Percentiles rank a stretch among this genome's conserved stretches.
These are phyloP conservation scores for Himalopsyche kuldschensis DNA, from an alignment of 2,888 invertebrate genomes.

Conservation along the genomic window DNA sequence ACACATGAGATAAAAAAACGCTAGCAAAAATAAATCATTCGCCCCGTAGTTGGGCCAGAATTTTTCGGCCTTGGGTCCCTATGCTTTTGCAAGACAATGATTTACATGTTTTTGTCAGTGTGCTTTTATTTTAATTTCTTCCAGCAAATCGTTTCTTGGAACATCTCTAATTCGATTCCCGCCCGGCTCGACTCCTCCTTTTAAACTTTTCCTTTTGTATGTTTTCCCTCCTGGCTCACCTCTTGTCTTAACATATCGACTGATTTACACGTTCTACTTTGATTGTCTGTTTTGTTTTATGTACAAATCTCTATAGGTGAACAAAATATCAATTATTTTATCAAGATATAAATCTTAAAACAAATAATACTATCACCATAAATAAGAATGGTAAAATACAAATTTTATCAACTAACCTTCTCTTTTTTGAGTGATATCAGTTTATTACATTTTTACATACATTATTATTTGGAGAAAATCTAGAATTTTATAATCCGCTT, in stretches of 20 bases:
- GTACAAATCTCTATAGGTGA: not conserved
- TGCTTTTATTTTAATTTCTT: slow-evolving; percentile 7
- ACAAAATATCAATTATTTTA: not conserved
- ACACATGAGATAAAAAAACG: not conserved
- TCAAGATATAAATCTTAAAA: not conserved
- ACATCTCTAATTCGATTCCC: not conserved
- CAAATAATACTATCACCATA: no score
- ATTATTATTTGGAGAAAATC: no score
- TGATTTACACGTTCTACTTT: not conserved
- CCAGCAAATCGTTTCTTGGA: slow-evolving; percentile 21
- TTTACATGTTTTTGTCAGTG: not conserved
- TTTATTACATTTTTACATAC: no score
- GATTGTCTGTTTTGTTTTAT: not conserved
- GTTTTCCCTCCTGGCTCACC: not conserved
- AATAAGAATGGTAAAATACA: no score
- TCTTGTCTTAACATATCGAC: not conserved
- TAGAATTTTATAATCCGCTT: no score
- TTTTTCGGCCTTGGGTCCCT: slow-evolving; percentile 26
- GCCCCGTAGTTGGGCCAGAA: not conserved
- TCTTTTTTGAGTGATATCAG: no score
- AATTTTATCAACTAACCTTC: no score
- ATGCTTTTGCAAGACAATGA: slow-evolving; percentile 5
- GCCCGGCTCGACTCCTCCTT: not conserved
- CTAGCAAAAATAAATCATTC: not conserved
- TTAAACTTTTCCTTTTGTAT: not conserved